phyloP scores from a whole-genome alignment of 2,888 invertebrate species.

The Andrena minutula region DNA sequence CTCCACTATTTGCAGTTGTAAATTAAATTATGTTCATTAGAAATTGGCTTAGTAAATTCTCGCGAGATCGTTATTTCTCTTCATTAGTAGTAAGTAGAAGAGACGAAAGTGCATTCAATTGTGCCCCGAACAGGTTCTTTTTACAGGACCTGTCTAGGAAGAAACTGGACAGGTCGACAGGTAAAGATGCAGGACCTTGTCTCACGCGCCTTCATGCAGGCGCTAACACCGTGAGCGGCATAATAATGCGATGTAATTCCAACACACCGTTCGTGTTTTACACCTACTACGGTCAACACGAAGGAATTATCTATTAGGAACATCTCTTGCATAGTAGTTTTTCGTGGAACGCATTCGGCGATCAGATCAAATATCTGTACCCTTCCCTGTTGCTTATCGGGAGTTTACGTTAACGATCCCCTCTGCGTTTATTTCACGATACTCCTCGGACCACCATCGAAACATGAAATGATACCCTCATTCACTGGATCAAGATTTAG shows the following conservation, averaged over 20 bases:
- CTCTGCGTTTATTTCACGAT: constrained; percentile 32
- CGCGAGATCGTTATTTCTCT: constrained; percentile 6
- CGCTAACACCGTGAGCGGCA: constrained; percentile 58
- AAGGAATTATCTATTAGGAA: constrained; percentile 41
- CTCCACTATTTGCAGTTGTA: constrained; percentile 3
- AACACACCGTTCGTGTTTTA: constrained; percentile 32
- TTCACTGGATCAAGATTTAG: constrained; percentile 34
- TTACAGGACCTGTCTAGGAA: constrained; percentile 40
- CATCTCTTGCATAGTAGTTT: constrained; percentile 11
- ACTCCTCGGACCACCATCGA: constrained; percentile 17
- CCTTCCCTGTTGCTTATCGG: not conserved
- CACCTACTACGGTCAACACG: constrained; percentile 25
- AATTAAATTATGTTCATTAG: constrained; percentile 29
- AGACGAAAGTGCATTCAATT: constrained; percentile 38
- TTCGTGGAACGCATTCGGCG: not conserved
- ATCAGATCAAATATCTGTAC: not conserved
- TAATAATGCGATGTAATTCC: constrained; percentile 66
- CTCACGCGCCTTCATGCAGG: constrained; percentile 58
- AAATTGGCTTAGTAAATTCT: constrained; percentile 20
- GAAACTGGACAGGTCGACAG: constrained; percentile 48
- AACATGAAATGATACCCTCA: constrained; percentile 27
- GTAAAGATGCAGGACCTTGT: constrained; percentile 51
- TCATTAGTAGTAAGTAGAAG: constrained; percentile 11
- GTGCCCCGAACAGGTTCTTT: constrained; percentile 60
- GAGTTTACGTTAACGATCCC: not conserved